Base-by-base conservation (phyloP, 2,888 invertebrate species). In the Dynastes grantii region DNA sequence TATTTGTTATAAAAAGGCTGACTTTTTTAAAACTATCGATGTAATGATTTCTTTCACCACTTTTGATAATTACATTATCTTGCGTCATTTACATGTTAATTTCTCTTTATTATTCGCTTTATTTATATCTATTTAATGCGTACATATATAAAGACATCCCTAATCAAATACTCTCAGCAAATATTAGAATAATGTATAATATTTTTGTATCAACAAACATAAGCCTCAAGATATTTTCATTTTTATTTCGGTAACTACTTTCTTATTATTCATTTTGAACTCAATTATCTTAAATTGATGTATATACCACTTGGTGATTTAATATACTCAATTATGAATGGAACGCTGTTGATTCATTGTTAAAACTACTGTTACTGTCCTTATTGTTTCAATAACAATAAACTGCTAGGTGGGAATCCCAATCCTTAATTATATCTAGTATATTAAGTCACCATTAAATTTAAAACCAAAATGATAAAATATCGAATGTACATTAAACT, bases 161-260 rank as follows among this genome's bases (percentile, higher is more conserved):
- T 63, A 63, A 63, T 63, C 63, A 63, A 63, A 63, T 63, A 63
- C 80, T 80, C 64, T 78, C 77, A 80, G 77, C 80, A 68, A 68
- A 49, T 51, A 68, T 27, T 68, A 68, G 16, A 67, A 16, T 51
- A 68, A 29, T 13, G 40, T 51, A 68, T 68, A 51, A 68, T 68
- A 68, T 68, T 68, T 68, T 68, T 68, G 51, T 68, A 68, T 68
- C 29, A 16, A 37, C 16, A 45, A 40, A 65, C 65, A 3, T 65
- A 65, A 65, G 37, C 65, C 40, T 63, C 27, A 13, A 40, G 6
- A 16, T 40, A 40, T 40, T 37, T 16, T 65, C 8, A 16, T 13
- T 65, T 4, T 37, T 16, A 40, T 16, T 16, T 22, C 22, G 22
- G 0, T 22, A 22, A 22, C 22, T 22, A 22, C 22, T 22, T 22